Evolutionary conservation across 2,113 vertebrate genomes (phyloP), one percentile per base, ranked within the genome.

Genomic region (Chloropsis cyanopogon): DNA sequence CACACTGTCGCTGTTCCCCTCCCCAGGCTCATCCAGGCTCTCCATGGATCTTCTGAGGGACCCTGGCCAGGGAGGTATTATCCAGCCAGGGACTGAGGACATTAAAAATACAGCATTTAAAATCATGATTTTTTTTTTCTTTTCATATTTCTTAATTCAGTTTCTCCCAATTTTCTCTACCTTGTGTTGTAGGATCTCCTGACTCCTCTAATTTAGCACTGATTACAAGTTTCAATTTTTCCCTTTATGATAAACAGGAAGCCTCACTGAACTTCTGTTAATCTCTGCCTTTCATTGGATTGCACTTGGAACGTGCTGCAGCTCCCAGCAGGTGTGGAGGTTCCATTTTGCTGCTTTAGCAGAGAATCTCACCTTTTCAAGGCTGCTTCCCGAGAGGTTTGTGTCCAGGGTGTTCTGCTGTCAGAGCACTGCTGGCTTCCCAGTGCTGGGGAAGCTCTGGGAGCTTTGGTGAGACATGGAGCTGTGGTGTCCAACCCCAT

Each of bases 251-350:
- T 22, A 71, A 92, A 65, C 46, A 80, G 83, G 46, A 89, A 66
- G 76, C 79, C 88, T 86, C 75, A 5, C 57, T 4, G 26, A 47
- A 29, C 41, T 47, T 33, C 83, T 91, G 0, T 60, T 82, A 39
- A 65, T 70, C 90, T 19, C 6, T 46, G 14, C 63, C 70, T 86
- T 71, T 81, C 31, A 1, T 52, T 90, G 39, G 3, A 46, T 81
- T 94, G 95, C 94, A 94, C 93, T 95, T 70, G 68, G 79, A 42
- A 54, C 0, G 2, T 59, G 65, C 86, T 73, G 90, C 85, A 68
- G 14, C 82, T 83, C 56, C 1, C 16, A 31, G 85, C 70, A 28
- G 68, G 33, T 20, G 78, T 35, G 33, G 24, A 50, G 76, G 6
- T 56, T 20, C 16, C 2, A 3, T 9, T 72, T 75, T 59, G 86